Percentiles rank a stretch among this genome's conserved stretches.
Evolutionary conservation across 1,140 invertebrate genomes (phyloP).

Genomic region (Drosophila prosaltans): DNA sequence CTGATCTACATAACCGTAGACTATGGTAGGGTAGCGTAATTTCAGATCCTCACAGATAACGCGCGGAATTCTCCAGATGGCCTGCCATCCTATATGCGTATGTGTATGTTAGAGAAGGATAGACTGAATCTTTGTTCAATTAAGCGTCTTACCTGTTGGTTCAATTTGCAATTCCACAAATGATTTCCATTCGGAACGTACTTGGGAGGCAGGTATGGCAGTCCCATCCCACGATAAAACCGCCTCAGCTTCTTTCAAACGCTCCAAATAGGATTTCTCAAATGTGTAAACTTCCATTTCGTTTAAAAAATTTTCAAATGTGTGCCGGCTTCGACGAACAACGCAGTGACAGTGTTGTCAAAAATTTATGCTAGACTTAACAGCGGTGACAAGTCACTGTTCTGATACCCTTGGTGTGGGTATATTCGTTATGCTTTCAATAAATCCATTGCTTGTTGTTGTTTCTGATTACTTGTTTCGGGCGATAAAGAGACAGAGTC

Average conservation of each 20-base stretch:
- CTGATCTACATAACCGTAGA: slow-evolving; percentile 85
- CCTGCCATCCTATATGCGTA: slow-evolving; percentile 84
- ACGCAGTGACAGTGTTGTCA: neutral
- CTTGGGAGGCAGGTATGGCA: slow-evolving; percentile 84
- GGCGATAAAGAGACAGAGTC: too few species aligned
- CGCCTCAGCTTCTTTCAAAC: slow-evolving; percentile 84
- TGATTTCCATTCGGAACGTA: slow-evolving; percentile 85
- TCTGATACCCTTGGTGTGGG: too few species aligned
- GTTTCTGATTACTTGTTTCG: too few species aligned
- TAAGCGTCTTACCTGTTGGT: slow-evolving; percentile 71
- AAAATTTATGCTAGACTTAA: neutral
- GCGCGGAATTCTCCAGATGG: slow-evolving; percentile 86
- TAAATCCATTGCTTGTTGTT: too few species aligned
- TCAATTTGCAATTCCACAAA: slow-evolving; percentile 85
- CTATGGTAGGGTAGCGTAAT: slow-evolving; percentile 86
- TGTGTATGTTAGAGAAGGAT: slow-evolving; percentile 25
- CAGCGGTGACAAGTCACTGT: too few species aligned
- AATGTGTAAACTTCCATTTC: slow-evolving; percentile 85
- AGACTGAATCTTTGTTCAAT: neutral
- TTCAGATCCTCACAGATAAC: slow-evolving; percentile 85
- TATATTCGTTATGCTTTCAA: too few species aligned
- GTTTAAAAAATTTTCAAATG: slow-evolving; percentile 60
- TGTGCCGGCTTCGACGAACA: slow-evolving; percentile 37
- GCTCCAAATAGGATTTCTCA: slow-evolving; percentile 85
- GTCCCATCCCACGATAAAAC: slow-evolving; percentile 83